Evolutionary conservation across 2,888 invertebrate species (phyloP), one percentile per base, ranked within the genome.

Genomic region (Euplagia quadripunctaria): DNA sequence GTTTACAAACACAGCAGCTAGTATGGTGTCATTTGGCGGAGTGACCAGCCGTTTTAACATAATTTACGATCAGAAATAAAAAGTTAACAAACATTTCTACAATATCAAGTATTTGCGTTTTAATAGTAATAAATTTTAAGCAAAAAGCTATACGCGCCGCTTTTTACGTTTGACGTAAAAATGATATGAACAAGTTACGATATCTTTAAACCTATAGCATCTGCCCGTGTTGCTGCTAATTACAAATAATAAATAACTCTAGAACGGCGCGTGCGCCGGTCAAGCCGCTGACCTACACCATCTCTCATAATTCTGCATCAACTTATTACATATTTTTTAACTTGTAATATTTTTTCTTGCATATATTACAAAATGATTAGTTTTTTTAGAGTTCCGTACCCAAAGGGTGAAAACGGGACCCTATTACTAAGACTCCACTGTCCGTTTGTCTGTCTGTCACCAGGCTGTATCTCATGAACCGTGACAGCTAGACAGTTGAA

Each of bases 131-230:
- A 12, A 11, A 61, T 61, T 61, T 3, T 61, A 31, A 61, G 61
- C 31, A 61, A 31, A 61, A 61, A 58, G 9, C n/a, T 11, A 11
- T 11, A 58, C n/a, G 20, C 31, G 61, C 31, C 61, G 43, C 43
- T 61, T 12, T 4, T 61, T 31, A 61, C 61, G 61, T 61, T 61
- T 61, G 61, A 61, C 31, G 12, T 81, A 75, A 68, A 79, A 79
- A 85, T 84, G 85, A 85, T 70, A 79, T 84, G 70, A 81, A 85
- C 84, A 80, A 74, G 61, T 58, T 14, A 20, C 63, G 49, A 12
- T 4, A 51, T 51, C 42, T 52, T 63, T 51, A 55, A 41, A 8
- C 70, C 61, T 12, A 46, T 46, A 0, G 66, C 64, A 71, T 71
- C 72, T 68, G 58, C 68, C 31, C 61, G 61, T 61, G 20, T 68